These are phyloP conservation scores for Paelopatides confundens DNA, from an alignment of 53 echinoderm and acorn worm species.

Conservation along the genomic window DNA sequence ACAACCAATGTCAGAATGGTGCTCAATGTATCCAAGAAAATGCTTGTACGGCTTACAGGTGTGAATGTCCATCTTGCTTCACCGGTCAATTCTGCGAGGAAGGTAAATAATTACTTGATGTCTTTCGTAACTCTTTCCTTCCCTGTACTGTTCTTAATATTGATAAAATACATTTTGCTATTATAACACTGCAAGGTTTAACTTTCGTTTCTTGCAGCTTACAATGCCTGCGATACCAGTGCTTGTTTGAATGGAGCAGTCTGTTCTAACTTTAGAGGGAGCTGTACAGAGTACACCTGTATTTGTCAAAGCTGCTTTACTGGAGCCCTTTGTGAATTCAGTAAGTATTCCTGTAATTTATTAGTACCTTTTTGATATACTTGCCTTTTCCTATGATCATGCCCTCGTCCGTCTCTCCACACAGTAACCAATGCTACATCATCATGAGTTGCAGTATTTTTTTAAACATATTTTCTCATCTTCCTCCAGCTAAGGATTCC, in stretches of 20 bases:
- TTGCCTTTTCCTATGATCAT: too few species aligned
- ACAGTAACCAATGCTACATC: too few species aligned
- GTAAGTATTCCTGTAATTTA: slow-evolving; percentile 59
- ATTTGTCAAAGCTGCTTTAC: slow-evolving; percentile 76
- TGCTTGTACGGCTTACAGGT: slow-evolving; percentile 77
- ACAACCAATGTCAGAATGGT: slow-evolving; percentile 86
- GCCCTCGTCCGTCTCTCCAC: too few species aligned
- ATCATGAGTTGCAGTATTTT: too few species aligned
- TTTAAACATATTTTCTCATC: neutral
- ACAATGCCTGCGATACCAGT: slow-evolving; percentile 79
- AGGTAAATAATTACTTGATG: slow-evolving; percentile 59
- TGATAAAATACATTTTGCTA: too few species aligned
- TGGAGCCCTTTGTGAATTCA: slow-evolving; percentile 80
- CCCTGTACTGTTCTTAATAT: too few species aligned
- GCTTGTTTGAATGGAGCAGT: slow-evolving; percentile 84
- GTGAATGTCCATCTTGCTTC: slow-evolving; percentile 80
- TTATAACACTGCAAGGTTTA: too few species aligned
- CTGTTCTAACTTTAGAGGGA: slow-evolving; percentile 58
- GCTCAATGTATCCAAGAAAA: slow-evolving; percentile 67
- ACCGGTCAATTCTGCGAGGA: slow-evolving; percentile 83
- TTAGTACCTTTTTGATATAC: too few species aligned
- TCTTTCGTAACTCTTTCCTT: too few species aligned
- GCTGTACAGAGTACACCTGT: slow-evolving; percentile 87
- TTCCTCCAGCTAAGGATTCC: neutral
- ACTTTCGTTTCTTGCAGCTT: slow-evolving; percentile 40